Evolutionary conservation across 2,113 vertebrate species (phyloP).

Genomic region (Rafetus swinhoei): DNA sequence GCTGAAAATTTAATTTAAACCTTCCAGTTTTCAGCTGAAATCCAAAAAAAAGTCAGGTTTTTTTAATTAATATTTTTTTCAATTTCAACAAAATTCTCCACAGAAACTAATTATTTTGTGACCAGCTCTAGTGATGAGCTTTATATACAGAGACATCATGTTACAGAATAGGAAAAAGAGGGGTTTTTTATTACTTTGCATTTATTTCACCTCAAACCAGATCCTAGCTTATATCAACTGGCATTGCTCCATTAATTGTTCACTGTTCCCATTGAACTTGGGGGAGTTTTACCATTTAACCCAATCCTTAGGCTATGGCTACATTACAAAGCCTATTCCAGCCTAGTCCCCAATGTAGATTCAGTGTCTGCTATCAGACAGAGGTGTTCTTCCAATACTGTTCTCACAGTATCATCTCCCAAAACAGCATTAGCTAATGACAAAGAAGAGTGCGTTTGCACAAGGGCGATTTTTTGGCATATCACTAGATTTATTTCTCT

Average conservation of each 20-base stretch:
- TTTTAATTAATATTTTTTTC: neutral
- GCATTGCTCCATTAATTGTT: neutral
- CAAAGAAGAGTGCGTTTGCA: neutral
- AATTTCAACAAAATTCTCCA: neutral
- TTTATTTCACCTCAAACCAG: neutral
- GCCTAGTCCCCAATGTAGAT: neutral
- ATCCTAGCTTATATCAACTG: neutral
- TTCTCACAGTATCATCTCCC: neutral
- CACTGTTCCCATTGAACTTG: neutral
- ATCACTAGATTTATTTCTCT: neutral
- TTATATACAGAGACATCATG: neutral
- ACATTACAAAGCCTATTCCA: neutral
- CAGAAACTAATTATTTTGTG: neutral
- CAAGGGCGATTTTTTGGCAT: neutral
- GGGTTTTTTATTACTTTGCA: neutral
- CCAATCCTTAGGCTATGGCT: neutral
- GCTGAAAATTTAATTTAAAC: neutral
- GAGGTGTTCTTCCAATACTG: neutral
- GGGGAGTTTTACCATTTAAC: constrained; percentile 23
- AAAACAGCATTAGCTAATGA: neutral
- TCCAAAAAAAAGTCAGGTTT: rapidly evolving
- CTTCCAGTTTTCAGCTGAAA: neutral
- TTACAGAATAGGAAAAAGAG: neutral
- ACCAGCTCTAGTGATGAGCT: neutral
- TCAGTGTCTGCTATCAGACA: neutral